Evolutionary conservation across 2,797 vertebrate species (phyloP), one percentile per base, ranked within the genome.

Genomic region (Chelmon rostratus): DNA sequence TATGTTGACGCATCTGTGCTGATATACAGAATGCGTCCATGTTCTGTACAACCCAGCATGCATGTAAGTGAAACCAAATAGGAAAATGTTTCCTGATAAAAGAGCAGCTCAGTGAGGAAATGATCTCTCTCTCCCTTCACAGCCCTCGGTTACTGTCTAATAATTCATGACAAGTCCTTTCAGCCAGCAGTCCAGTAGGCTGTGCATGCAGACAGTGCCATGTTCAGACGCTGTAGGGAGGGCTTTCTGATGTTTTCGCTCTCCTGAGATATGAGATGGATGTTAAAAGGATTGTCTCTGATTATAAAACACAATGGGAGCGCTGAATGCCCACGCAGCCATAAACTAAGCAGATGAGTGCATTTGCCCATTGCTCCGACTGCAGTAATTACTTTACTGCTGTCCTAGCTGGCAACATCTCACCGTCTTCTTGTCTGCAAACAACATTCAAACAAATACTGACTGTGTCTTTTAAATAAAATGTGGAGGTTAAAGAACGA

Each of bases 301-400:
- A 44, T 71, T 42, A 15, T 49, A 33, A 72, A 72, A 74, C 31
- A 80, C 61, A 83, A 73, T 77, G 50, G 44, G 38, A 70, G 54
- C 4, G 9, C 3, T 59, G 1, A 78, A 53, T 47, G 33, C 19
- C 40, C 79, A 72, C 33, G 9, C 71, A 80, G 44, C 68, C 44
- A 68, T 84, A 78, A 90, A 85, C 69, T 8, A 15, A 86, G 68
- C 49, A 62, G 77, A 77, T 79, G 53, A 78, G 81, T 57, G 52
- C 64, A 35, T 82, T 31, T n/a, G 11, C 3, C 16, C 4, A 4
- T 76, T 66, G 47, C 33, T 58, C 37, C 3, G 57, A 52, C 40
- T 47, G 11, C 47, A 25, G 37, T 77, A 56, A 73, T 86, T 25
- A 78, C 53, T 88, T 78, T 81, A 84, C 1, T 46, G 57, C 63